phyloP scores from a whole-genome alignment of 2,888 invertebrate genomes.

The Acanthoscelides obtectus region DNA sequence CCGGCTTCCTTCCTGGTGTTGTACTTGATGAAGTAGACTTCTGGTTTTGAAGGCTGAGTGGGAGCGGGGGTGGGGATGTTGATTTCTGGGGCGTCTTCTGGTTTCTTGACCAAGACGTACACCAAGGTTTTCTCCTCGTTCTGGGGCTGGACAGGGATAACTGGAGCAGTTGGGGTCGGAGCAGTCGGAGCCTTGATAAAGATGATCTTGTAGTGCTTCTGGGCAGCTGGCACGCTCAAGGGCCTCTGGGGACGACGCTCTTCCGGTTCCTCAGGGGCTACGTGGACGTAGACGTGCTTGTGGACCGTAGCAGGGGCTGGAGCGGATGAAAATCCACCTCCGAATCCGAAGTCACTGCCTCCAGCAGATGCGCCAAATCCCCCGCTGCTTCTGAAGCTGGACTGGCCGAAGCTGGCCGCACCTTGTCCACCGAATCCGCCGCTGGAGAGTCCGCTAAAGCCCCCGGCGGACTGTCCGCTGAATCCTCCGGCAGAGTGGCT shows the following conservation, averaged over 20 bases:
- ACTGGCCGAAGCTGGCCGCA: background rate
- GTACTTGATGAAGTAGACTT: slow-evolving; percentile 86
- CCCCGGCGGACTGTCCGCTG: background rate
- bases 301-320: slow-evolving; percentile 61
- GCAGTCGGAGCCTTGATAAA: slow-evolving; percentile 65
- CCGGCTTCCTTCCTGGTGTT: slow-evolving; percentile 60
- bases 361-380: slow-evolving; percentile 3
- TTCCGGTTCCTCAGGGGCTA: slow-evolving; percentile 80
- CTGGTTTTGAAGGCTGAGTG: slow-evolving; percentile 82
- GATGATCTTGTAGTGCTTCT: slow-evolving; percentile 88
- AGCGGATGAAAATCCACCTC: slow-evolving; percentile 12
- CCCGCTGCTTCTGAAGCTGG: background rate
- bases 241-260: slow-evolving; percentile 60
- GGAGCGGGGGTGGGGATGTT: slow-evolving; percentile 71
- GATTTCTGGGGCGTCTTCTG: slow-evolving; percentile 79
- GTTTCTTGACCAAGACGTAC: slow-evolving; percentile 84
- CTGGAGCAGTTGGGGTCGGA: slow-evolving; percentile 71
- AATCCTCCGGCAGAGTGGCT: slow-evolving; percentile 1
- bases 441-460: slow-evolving; percentile 2
- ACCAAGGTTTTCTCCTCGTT: slow-evolving; percentile 86
- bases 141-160: slow-evolving; percentile 73
- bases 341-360: slow-evolving; percentile 3
- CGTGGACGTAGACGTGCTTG: slow-evolving; percentile 86
- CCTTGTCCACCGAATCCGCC: slow-evolving; percentile 1
- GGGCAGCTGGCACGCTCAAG: slow-evolving; percentile 65